Base-by-base conservation (phyloP, 2,888 invertebrate genomes). In the Priocnemis perturbator region DNA sequence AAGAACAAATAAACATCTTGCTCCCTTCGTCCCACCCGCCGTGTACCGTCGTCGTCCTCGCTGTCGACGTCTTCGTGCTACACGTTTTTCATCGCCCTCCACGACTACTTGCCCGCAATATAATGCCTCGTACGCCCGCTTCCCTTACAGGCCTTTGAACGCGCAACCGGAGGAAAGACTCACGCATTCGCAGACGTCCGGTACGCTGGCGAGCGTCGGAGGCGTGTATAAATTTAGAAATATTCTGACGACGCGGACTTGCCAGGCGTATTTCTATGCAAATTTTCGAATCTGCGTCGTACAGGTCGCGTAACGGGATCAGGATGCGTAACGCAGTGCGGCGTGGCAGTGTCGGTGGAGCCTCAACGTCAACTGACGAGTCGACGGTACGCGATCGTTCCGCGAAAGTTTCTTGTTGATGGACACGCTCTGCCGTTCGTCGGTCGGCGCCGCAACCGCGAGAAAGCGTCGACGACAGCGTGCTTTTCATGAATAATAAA, bases 401-500 rank as follows among this genome's bases (percentile, higher is more conserved):
- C 11, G 19, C 21, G 45, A 58, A 67, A 52, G 14, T 20, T 64
- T 37, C 45, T 26, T 50, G 26, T 64, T 20, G 44, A 14, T 23
- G 3, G 23, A 5, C n/a, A 15, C 3, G 20, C 19, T 45, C 55
- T 47, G 2, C 26, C 47, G 50, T 37, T 64, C 44, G 44, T 30
- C 20, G 65, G 53, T 37, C 53, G 65, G 26, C 37, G 4, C 26
- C 48, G 23, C 44, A 64, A 64, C 30, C 47, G 66, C 69, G 65
- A 70, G 81, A 68, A 78, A 74, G 73, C 71, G 71, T 2, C 19
- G 19, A 17, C 78, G 78, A 67, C 69, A 71, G 69, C 79, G 78
- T 67, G 71, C 70, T 79, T 87, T 87, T 88, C 88, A 88, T 88
- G 88, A 88, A 88, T 88, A 88, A 88, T 88, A 88, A 88, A 87